phyloP scores from a whole-genome alignment of 2,113 vertebrate genomes.

The Halcyon malimbica region DNA sequence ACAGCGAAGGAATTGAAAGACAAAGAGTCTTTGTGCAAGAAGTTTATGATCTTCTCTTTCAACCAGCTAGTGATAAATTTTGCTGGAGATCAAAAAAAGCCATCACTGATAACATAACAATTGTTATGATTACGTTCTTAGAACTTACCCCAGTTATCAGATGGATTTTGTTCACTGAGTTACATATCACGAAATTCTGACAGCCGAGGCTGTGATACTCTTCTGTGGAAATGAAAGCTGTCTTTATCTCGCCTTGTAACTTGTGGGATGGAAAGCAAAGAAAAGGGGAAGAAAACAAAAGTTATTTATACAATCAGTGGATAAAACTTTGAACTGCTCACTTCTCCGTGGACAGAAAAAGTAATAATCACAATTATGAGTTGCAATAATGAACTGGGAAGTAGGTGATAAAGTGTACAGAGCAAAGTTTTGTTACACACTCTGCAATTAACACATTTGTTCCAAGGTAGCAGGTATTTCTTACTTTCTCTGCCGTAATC shows the following conservation, averaged over 20 bases:
- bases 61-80: neutral
- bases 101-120: neutral
- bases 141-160: slow-evolving; percentile 86
- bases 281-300: neutral
- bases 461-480: neutral
- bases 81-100: neutral
- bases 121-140: accelerated
- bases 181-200: slow-evolving; percentile 77
- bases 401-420: accelerated
- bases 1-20: neutral
- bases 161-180: slow-evolving; percentile 72
- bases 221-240: slow-evolving; percentile 82
- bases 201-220: slow-evolving; percentile 83
- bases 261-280: slow-evolving; percentile 44
- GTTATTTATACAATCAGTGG: neutral
- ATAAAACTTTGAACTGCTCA: neutral
- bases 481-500: slow-evolving; percentile 81
- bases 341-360: neutral
- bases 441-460: neutral
- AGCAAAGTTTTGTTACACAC: neutral
- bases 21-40: neutral
- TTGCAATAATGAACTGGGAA: neutral
- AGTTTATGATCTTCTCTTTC: neutral
- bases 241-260: slow-evolving; percentile 87
- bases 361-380: neutral